A percentile compares a stretch with the other conserved stretches of the same genome.
These are phyloP conservation scores for Aldabrachelys gigantea DNA, from an alignment of 2,113 vertebrate species.

Conservation along the genomic window DNA sequence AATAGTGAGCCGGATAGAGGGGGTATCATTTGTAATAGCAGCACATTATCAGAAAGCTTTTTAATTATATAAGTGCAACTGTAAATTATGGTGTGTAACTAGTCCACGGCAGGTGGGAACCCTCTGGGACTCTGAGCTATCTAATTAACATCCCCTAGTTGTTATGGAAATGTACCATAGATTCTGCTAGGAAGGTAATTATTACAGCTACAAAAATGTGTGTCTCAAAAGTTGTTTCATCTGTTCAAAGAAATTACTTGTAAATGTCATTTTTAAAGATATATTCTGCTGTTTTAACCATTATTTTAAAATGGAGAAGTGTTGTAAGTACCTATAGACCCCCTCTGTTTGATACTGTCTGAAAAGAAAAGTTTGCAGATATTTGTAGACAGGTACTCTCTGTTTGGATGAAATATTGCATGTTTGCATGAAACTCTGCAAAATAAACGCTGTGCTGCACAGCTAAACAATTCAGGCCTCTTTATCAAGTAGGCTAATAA, in stretches of 20 bases:
- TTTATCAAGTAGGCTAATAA: not conserved
- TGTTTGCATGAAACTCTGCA: not conserved
- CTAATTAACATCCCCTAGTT: conserved; percentile 34
- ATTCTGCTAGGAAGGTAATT: not conserved
- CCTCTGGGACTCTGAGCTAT: conserved; percentile 31
- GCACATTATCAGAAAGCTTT: not conserved
- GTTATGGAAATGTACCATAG: conserved; percentile 45
- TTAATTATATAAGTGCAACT: conserved; percentile 26
- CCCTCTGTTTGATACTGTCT: not conserved
- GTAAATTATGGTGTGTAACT: conserved; percentile 33
- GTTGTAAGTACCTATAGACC: not conserved
- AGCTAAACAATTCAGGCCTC: not conserved
- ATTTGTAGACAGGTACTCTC: not conserved
- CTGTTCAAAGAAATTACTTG: not conserved
- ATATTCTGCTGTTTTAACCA: not conserved
- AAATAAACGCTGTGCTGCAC: not conserved
- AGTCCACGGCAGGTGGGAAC: conserved; percentile 46
- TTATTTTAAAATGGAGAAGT: conserved; percentile 13
- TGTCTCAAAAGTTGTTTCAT: not conserved
- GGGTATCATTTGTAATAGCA: not conserved
- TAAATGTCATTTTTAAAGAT: not conserved
- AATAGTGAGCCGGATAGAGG: not conserved
- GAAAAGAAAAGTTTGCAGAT: not conserved
- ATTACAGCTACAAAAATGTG: not conserved
- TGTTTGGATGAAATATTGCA: not conserved